Evolutionary conservation across 2,113 vertebrate species (phyloP).

Genomic region (Anas platyrhynchos): DNA sequence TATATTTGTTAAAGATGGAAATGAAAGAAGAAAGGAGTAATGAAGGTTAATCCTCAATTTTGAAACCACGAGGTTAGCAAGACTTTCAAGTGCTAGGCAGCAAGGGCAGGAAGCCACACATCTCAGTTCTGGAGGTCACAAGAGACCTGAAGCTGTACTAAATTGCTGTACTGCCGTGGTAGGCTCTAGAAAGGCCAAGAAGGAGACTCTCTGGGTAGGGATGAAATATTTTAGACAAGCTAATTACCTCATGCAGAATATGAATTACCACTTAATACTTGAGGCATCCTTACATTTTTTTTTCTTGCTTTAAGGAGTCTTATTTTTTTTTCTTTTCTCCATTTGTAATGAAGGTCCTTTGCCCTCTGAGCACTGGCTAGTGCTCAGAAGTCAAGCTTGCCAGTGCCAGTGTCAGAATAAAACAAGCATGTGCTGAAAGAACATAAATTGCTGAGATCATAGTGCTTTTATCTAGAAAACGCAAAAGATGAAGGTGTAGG

Average conservation of each 20-base stretch:
- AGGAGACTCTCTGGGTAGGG: slow-evolving; percentile 1
- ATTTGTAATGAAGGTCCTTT: neutral
- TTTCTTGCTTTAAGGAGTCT: neutral
- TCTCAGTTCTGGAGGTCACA: neutral
- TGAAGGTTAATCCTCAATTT: neutral
- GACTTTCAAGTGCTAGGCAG: neutral
- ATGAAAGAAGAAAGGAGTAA: neutral
- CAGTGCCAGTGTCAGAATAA: neutral
- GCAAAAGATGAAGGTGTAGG: neutral
- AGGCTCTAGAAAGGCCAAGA: neutral
- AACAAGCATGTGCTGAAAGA: neutral
- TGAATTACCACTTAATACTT: neutral
- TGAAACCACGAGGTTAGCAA: neutral
- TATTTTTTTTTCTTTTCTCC: neutral
- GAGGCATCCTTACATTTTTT: neutral
- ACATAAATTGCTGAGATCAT: neutral
- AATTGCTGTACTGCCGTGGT: neutral
- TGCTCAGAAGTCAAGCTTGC: neutral
- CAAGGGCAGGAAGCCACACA: neutral
- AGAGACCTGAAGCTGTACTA: neutral
- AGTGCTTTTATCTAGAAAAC: neutral
- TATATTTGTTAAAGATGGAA: neutral
- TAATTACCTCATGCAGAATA: slow-evolving; percentile 28
- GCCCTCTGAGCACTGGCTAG: neutral
- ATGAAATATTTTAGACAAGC: slow-evolving; percentile 7